Base-by-base conservation (phyloP, 2,888 invertebrate genomes). In the Epinotia ramella region DNA sequence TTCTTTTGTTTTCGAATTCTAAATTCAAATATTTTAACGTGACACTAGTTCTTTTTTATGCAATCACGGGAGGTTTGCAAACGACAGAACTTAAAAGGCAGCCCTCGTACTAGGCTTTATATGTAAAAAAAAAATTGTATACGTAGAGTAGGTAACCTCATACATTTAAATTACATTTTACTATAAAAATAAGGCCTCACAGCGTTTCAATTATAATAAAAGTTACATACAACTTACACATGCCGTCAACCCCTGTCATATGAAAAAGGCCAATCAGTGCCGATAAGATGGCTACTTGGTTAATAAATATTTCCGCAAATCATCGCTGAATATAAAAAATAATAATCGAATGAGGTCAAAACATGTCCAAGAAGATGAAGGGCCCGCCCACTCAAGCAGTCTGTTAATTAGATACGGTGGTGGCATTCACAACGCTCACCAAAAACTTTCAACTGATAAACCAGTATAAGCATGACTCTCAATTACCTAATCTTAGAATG, bases 311-410 rank as follows among this genome's bases (percentile, higher is more conserved):
- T 73, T 66, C 60, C 24, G 24, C 75, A 44, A 65, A 56, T 57
- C 60, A 67, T 69, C 49, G 24, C 44, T 46, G 66, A 56, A 64
- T 11, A 56, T 67, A 28, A 63, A 71, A 67, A 71, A 53, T 65
- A 65, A 77, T 76, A 65, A 77, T 76, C 63, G 67, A 68, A 78
- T 56, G 77, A 73, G 73, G 66, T 68, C 53, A 77, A 57, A 73
- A 73, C 68, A 46, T 73, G 73, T 69, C 73, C 64, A 64, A 62
- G 46, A 70, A 72, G 75, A 77, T 71, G 75, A 77, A 78, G 69
- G 80, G 79, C 78, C 78, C 83, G 78, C 82, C 81, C 79, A 83
- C 84, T 59, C 59, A 56, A 46, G 44, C 59, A 49, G 59, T 63
- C 20, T 56, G 71, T 69, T 73, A 77, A 78, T 77, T 76, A 67